Base-by-base conservation (phyloP, 2,888 invertebrate genomes). In the Gastrophysa polygoni region DNA sequence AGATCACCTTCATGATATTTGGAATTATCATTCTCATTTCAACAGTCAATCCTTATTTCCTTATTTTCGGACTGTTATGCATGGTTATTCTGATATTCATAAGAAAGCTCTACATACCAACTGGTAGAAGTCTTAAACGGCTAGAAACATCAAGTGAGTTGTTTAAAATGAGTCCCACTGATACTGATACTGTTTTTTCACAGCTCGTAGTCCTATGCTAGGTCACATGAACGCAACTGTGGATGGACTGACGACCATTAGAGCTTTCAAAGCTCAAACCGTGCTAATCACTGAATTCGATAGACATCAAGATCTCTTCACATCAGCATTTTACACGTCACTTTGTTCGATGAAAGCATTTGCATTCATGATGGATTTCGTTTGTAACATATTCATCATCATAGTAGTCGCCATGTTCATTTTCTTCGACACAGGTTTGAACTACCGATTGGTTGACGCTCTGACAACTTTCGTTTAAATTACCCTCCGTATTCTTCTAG, bases 181-280 rank as follows among this genome's bases (percentile, higher is more conserved):
- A n/a, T n/a, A n/a, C n/a, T n/a, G n/a, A n/a, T n/a, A n/a, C n/a
- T n/a, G n/a, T n/a, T n/a, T n/a, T 73, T 76, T 64, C 63, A 34
- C 68, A 80, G 81, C 78, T 51, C 71, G 79, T 60, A 80, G 80
- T 68, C 81, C 81, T 10, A 72, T 81, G 61, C 66, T 81, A 32
- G 81, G 80, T 14, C 79, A 79, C 52, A 59, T 81, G 8, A 81
- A 80, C 61, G 75, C 81, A 10, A 77, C 80, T 3, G 64, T 81
- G n/a, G 80, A 81, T 67, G 81, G 81, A n/a, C 59, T 81, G n/a
- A 74, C 78, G 24, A 81, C 80, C 18, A 80, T 81, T 20, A 71
- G 81, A 64, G 80, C 80, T 6, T 78, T 73, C 50, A 72, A 73
- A 44, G 79, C 78, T 7, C 73, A 81, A 67, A 63, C 68, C n/a